Evolutionary conservation across 2,797 vertebrate species (phyloP).

Genomic region (Fratercula arctica): DNA sequence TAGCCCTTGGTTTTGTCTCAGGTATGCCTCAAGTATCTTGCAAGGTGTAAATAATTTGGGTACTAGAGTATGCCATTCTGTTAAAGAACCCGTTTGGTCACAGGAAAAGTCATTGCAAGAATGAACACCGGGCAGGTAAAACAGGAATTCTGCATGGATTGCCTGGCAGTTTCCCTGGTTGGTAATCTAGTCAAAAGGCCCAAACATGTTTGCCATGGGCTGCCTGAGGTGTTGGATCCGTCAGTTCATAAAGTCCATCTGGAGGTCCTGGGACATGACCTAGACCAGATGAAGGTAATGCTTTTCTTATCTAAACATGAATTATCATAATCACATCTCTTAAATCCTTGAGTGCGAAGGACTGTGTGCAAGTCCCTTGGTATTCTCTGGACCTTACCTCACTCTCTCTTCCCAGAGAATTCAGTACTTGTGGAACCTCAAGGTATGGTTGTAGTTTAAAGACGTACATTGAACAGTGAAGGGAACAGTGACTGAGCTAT

Average conservation of each 20-base stretch:
- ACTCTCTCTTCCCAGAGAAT: background rate
- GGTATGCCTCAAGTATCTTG: background rate
- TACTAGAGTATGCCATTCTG: background rate
- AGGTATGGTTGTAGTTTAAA: background rate
- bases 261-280: background rate
- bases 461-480: background rate
- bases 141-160: background rate
- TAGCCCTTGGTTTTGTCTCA: background rate
- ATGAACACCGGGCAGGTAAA: background rate
- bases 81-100: background rate
- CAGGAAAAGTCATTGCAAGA: background rate
- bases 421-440: background rate
- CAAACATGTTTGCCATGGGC: background rate
- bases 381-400: background rate
- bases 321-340: background rate
- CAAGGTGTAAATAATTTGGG: background rate
- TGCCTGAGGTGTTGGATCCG: background rate
- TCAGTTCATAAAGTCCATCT: background rate
- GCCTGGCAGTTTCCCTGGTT: background rate
- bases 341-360: background rate
- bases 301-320: background rate
- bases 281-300: background rate
- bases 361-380: background rate
- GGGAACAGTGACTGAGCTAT: background rate
- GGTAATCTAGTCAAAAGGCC: background rate